Percentiles rank a stretch among this genome's conserved stretches.
These are phyloP conservation scores for Carterocephalus palaemon DNA, from an alignment of 2,888 invertebrate genomes.

Conservation along the genomic window DNA sequence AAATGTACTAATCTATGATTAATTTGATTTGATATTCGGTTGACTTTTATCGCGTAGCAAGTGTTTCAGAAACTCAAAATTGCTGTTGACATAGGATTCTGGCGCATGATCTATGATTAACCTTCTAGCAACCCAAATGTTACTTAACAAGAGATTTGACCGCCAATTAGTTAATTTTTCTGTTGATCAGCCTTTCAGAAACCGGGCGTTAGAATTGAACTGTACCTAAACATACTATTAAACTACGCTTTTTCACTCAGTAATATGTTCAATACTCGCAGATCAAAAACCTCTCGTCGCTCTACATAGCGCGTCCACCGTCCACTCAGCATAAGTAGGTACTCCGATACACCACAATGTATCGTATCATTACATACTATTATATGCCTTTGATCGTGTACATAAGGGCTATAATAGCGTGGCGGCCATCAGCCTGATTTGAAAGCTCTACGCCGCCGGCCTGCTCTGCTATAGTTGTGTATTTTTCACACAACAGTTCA, in stretches of 20 bases:
- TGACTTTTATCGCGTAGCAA: too few relatives aligned
- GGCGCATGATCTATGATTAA: too few relatives aligned
- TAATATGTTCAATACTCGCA: neutral
- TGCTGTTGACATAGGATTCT: too few relatives aligned
- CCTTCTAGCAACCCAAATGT: too few relatives aligned
- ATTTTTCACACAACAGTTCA: constrained; percentile 22
- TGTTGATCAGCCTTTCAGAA: too few relatives aligned
- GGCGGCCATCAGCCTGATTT: constrained; percentile 21
- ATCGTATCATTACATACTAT: neutral
- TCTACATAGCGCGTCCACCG: constrained; percentile 2
- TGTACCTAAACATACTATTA: too few relatives aligned
- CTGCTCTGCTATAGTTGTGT: constrained; percentile 37
- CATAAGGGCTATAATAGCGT: constrained; percentile 10
- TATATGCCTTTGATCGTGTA: constrained; percentile 1
- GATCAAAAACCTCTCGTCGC: neutral
- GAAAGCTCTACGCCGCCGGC: constrained; percentile 19
- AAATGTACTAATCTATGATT: too few relatives aligned
- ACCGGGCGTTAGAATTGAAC: too few relatives aligned
- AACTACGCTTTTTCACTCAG: neutral
- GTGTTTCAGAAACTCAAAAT: too few relatives aligned
- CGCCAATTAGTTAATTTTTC: too few relatives aligned
- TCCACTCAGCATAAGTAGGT: constrained; percentile 8
- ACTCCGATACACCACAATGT: constrained; percentile 8
- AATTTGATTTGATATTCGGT: too few relatives aligned
- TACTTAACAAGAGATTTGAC: too few relatives aligned